Evolutionary conservation across 2,113 vertebrate species (phyloP).

Genomic region (Seriola dumerili): DNA sequence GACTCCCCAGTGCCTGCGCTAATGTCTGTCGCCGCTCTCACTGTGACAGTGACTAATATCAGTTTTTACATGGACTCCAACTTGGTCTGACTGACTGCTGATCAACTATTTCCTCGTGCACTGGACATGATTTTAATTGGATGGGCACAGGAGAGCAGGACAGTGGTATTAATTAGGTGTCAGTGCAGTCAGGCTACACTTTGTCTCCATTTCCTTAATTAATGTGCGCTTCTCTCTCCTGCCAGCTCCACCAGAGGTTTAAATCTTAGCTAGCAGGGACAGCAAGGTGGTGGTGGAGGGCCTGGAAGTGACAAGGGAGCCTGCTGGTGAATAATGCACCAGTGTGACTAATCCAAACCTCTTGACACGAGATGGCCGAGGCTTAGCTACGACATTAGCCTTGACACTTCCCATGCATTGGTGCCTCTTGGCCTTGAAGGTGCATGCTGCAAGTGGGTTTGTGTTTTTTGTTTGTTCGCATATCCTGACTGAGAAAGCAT

Average conservation of each 20-base stretch:
- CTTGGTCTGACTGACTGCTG: background rate
- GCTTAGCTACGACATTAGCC: conserved; percentile 53
- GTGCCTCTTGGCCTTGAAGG: conserved; percentile 19
- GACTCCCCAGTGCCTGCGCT: conserved; percentile 31
- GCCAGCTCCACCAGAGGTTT: conserved; percentile 57
- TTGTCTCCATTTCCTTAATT: conserved; percentile 82
- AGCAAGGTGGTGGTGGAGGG: conserved; percentile 8
- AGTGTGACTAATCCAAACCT: conserved; percentile 80
- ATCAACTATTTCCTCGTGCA: background rate
- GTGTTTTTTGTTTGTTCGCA: background rate
- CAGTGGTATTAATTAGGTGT: conserved; percentile 9
- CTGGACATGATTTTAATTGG: background rate
- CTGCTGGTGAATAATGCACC: conserved; percentile 80
- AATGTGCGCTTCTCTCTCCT: conserved; percentile 49
- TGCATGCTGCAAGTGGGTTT: background rate
- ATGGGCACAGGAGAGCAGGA: background rate
- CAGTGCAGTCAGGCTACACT: conserved; percentile 49
- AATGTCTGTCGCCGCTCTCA: conserved; percentile 7
- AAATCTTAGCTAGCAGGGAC: conserved; percentile 67
- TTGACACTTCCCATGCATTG: background rate
- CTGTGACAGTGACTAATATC: conserved; percentile 46
- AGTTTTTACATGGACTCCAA: conserved; percentile 25
- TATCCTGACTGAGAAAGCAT: background rate
- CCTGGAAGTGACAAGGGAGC: conserved; percentile 49
- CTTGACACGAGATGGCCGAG: conserved; percentile 70